Evolutionary conservation across 2,113 vertebrate species (phyloP).

Genomic region (Brevimyrus niger): DNA sequence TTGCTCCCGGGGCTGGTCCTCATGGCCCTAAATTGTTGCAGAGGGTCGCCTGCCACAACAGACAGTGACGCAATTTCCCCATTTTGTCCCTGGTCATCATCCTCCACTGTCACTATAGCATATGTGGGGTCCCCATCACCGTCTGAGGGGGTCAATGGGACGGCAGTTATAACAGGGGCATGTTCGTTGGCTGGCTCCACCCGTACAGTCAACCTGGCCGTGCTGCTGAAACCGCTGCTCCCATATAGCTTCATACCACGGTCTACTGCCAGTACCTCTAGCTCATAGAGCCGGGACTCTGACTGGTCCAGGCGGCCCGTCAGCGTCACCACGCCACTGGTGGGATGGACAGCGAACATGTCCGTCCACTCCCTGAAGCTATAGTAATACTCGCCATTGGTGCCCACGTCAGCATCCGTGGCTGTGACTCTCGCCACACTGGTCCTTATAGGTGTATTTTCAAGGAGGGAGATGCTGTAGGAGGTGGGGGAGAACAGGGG

Average conservation of each 20-base stretch:
- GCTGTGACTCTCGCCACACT: conserved; percentile 88
- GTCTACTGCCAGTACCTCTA: conserved; percentile 93
- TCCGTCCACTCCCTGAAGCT: conserved; percentile 93
- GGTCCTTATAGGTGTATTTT: conserved; percentile 83
- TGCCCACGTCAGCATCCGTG: conserved; percentile 94
- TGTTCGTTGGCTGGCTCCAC: conserved; percentile 87
- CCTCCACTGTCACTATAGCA: conserved; percentile 80
- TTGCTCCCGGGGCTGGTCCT: conserved; percentile 82
- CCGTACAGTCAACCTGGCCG: conserved; percentile 79
- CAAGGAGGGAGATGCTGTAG: conserved; percentile 85
- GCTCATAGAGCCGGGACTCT: conserved; percentile 73
- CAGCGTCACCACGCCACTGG: conserved; percentile 80
- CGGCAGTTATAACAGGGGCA: conserved; percentile 74
- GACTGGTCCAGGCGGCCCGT: conserved; percentile 81
- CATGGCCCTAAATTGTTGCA: conserved; percentile 81
- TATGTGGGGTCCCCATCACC: conserved; percentile 76
- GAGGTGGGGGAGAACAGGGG: conserved; percentile 94
- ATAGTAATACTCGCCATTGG: conserved; percentile 97
- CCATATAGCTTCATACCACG: conserved; percentile 93
- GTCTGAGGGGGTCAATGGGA: conserved; percentile 69
- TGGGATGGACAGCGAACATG: conserved; percentile 92
- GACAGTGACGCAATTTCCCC: conserved; percentile 88
- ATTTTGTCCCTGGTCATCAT: conserved; percentile 78
- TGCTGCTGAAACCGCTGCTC: conserved; percentile 92
- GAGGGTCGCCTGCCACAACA: conserved; percentile 82